Conservation (phyloP, 23 tunicate species). For the Phallusia fumigata region DNA sequence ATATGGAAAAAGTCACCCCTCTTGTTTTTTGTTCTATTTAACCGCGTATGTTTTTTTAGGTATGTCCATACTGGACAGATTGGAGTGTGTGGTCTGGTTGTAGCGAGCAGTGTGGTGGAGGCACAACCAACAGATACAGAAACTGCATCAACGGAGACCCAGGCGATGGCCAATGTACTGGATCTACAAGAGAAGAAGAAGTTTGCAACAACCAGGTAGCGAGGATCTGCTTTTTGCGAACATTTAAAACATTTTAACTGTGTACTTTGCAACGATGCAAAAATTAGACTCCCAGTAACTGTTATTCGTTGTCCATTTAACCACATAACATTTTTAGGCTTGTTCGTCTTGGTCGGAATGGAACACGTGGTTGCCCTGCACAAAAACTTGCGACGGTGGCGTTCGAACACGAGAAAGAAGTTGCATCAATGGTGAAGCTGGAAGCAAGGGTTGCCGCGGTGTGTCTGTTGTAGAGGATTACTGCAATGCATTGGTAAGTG, state of each 20-base stretch:
- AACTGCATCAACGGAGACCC: conserved; percentile 70
- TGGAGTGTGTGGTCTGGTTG: conserved; percentile 71
- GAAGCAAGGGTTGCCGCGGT: conserved; percentile 57
- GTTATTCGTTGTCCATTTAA: too few relatives aligned
- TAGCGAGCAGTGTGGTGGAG: conserved; percentile 63
- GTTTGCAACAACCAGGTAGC: conserved; percentile 63
- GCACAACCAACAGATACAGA: conserved; percentile 41
- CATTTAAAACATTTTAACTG: neutral
- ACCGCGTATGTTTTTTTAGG: conserved; percentile 22
- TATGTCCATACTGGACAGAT: conserved; percentile 55
- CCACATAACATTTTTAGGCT: conserved; percentile 13
- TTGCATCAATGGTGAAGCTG: conserved; percentile 45
- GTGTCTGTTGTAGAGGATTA: neutral
- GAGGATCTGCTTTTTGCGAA: neutral
- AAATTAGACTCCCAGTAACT: too few relatives aligned
- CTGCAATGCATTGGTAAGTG: conserved; percentile 24
- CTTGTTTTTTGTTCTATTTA: neutral
- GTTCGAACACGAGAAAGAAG: conserved; percentile 22
- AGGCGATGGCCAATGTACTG: conserved; percentile 63
- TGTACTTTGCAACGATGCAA: neutral
- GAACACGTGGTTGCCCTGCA: conserved; percentile 54
- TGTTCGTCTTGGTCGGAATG: conserved; percentile 52
- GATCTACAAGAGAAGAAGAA: conserved; percentile 33
- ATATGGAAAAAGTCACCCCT: too few relatives aligned
- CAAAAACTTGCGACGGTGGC: conserved; percentile 50